Evolutionary conservation across 2,888 invertebrate genomes (phyloP).

Genomic region (Thymelicus acteon): DNA sequence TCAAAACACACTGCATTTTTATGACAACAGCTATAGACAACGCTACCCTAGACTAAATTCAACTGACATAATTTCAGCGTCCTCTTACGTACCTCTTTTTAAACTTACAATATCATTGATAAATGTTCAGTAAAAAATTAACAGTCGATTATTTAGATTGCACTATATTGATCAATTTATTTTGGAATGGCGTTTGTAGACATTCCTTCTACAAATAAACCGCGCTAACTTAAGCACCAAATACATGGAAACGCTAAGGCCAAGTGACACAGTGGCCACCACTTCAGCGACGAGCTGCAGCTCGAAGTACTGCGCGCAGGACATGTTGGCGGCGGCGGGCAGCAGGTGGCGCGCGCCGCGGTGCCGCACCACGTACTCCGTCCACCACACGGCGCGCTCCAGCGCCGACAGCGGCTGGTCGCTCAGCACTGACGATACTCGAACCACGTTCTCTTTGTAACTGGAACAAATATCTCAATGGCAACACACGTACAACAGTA

Average conservation of each 20-base stretch:
- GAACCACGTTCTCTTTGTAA: slow-evolving; percentile 13
- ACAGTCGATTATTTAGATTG: background rate
- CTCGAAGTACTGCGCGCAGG: slow-evolving; percentile 42
- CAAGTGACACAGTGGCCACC: no score
- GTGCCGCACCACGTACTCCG: slow-evolving; percentile 45
- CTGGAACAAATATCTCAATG: background rate
- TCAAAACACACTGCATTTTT: no score
- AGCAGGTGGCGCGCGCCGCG: slow-evolving; percentile 44
- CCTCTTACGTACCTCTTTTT: no score
- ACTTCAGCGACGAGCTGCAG: slow-evolving; percentile 28
- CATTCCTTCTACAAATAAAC: background rate
- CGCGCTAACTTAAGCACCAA: background rate
- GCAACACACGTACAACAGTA: no score
- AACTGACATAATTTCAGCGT: no score
- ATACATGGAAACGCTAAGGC: background rate
- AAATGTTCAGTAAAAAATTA: no score
- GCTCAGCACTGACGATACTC: background rate
- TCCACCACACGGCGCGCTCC: slow-evolving; percentile 48
- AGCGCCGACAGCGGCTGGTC: slow-evolving; percentile 43
- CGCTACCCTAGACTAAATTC: no score
- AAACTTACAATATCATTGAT: no score
- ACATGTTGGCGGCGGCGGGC: slow-evolving; percentile 40
- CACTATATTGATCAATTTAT: background rate
- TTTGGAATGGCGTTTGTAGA: background rate
- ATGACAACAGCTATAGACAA: no score